These are phyloP conservation scores for Pogonocherus hispidulus DNA, from an alignment of 2,888 invertebrate genomes.

Conservation along the genomic window DNA sequence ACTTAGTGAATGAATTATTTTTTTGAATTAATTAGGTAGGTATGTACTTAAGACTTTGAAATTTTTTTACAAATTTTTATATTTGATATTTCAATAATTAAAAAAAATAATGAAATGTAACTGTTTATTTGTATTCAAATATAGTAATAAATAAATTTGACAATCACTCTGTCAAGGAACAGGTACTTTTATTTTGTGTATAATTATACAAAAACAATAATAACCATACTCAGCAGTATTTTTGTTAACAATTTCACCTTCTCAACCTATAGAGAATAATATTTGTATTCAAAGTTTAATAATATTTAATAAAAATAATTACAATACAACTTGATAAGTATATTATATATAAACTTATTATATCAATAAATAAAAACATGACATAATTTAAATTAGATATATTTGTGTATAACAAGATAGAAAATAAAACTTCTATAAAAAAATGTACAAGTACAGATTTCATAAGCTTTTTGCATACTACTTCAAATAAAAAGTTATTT, in stretches of 20 bases:
- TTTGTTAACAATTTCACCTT: neutral
- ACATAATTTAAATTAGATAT: conserved; percentile 16
- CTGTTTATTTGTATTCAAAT: neutral
- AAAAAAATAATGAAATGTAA: neutral
- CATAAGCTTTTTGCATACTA: conserved; percentile 10
- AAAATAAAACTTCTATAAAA: conserved; percentile 3
- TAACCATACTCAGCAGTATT: neutral
- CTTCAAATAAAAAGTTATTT: conserved; percentile 7
- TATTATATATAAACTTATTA: neutral
- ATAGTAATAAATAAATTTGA: neutral
- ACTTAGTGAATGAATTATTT: too few species aligned
- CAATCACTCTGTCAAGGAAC: neutral
- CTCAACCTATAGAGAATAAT: conserved; percentile 6
- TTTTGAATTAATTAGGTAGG: too few species aligned
- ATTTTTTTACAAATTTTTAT: too few species aligned
- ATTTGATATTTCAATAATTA: neutral
- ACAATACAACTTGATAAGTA: neutral
- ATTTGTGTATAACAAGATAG: conserved; percentile 14
- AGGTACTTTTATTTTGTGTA: neutral
- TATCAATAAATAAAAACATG: conserved; percentile 28
- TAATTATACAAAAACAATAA: neutral
- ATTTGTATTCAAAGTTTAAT: conserved; percentile 12
- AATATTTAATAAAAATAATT: conserved; percentile 26
- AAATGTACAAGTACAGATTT: conserved; percentile 3
- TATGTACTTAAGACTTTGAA: too few species aligned